phyloP scores from a whole-genome alignment of 1,140 invertebrate genomes.

The Laodelphax striatellus region DNA sequence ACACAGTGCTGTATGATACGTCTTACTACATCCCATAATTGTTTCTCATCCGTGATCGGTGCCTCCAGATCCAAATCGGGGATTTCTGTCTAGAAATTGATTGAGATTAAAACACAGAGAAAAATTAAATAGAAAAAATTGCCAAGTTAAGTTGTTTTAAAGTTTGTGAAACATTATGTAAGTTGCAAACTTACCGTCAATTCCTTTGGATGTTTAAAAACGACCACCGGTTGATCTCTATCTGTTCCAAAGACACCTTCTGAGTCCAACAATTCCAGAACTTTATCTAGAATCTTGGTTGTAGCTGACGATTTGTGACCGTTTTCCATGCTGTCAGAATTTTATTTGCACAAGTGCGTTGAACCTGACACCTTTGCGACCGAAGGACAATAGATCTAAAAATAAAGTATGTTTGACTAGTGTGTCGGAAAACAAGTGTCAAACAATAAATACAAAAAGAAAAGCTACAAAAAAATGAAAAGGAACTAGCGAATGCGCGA shows the following conservation, averaged over 20 bases:
- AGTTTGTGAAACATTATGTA: no score
- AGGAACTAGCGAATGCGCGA: no score
- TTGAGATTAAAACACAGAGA: slow-evolving; percentile 1
- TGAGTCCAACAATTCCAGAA: not conserved
- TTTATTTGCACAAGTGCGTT: no score
- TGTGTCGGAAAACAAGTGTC: no score
- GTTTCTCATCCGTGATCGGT: slow-evolving; percentile 31
- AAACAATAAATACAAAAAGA: no score
- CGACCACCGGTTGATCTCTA: slow-evolving; percentile 26
- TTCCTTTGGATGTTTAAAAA: slow-evolving; percentile 32
- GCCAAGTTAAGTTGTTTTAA: no score
- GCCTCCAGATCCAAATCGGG: slow-evolving; percentile 38
- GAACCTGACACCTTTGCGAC: no score
- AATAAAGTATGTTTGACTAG: no score
- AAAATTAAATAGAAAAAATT: not conserved
- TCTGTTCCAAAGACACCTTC: not conserved
- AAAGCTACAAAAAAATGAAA: no score
- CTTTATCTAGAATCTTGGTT: not conserved
- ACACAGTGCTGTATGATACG: slow-evolving; percentile 54
- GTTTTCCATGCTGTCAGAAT: no score
- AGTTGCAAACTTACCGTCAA: slow-evolving; percentile 27
- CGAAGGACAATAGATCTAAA: no score
- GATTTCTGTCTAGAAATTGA: slow-evolving; percentile 26
- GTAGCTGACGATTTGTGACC: no score
- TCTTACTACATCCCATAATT: slow-evolving; percentile 41